A percentile compares a stretch with the other conserved stretches of the same genome.
These are phyloP conservation scores for Ceratothoa steindachneri DNA, from an alignment of 2,888 invertebrate genomes.

Conservation along the genomic window DNA sequence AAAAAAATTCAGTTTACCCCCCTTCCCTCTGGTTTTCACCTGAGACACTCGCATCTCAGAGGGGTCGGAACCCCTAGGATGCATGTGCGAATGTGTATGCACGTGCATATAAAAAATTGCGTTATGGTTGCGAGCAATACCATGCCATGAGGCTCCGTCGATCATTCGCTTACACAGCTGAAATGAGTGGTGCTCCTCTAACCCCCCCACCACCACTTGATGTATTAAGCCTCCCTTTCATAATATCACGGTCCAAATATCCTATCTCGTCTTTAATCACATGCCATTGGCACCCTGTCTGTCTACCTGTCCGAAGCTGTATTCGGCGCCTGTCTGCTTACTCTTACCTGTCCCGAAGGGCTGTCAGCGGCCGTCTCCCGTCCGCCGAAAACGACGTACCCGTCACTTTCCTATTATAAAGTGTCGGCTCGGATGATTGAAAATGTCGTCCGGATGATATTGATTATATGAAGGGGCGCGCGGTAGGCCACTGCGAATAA, in stretches of 20 bases:
- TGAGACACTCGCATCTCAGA: no score
- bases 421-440: slow-evolving; percentile 1
- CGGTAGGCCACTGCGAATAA: background rate
- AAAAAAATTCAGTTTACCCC: no score
- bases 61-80: no score
- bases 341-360: slow-evolving; percentile 2
- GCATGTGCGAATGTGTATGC: background rate
- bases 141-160: no score
- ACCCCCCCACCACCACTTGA: no score
- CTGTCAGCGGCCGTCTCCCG: background rate
- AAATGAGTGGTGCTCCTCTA: no score
- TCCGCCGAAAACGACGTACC: background rate
- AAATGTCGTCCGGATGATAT: slow-evolving; percentile 4
- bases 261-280: background rate
- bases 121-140: no score
- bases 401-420: slow-evolving; percentile 3
- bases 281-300: background rate
- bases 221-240: background rate
- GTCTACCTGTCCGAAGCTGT: background rate
- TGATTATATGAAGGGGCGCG: background rate
- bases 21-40: no score
- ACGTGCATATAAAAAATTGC: background rate
- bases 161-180: no score
- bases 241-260: background rate
- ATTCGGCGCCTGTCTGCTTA: background rate